phyloP scores from a whole-genome alignment of 2,888 invertebrate species.

The Steinernema scapterisci region DNA sequence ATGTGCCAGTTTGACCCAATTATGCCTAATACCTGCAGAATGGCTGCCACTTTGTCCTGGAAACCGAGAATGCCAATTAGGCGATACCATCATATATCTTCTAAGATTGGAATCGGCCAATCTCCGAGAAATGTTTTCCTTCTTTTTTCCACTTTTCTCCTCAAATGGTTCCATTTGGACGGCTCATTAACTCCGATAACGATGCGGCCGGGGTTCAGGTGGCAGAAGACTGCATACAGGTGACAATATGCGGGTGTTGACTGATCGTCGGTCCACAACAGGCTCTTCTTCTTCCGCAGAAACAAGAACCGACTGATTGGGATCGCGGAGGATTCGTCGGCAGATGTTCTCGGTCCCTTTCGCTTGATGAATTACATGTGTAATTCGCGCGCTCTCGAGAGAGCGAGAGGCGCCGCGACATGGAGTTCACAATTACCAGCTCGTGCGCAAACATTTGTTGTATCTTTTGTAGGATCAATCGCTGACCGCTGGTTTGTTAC shows the following conservation, averaged over 20 bases:
- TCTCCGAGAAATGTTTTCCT: neutral
- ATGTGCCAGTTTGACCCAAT: too few relatives aligned
- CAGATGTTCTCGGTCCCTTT: constrained; percentile 24
- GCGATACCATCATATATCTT: too few relatives aligned
- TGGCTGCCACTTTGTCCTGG: too few relatives aligned
- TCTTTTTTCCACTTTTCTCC: neutral
- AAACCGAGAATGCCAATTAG: too few relatives aligned
- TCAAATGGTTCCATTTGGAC: constrained; percentile 20
- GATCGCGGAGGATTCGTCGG: neutral
- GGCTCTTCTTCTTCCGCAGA: neutral
- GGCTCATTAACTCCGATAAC: constrained; percentile 10
- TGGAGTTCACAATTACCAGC: neutral
- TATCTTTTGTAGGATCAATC: constrained; percentile 23
- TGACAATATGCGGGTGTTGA: neutral
- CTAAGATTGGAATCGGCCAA: too few relatives aligned
- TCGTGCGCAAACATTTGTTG: constrained; percentile 28
- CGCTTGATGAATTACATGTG: constrained; percentile 15
- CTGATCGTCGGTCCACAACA: neutral
- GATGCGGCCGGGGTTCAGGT: too few relatives aligned
- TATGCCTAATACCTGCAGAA: too few relatives aligned
- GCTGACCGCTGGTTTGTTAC: neutral
- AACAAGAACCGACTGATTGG: neutral
- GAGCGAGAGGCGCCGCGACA: neutral
- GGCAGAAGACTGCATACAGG: too few relatives aligned
- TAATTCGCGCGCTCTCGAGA: neutral